phyloP scores from a whole-genome alignment of 2,113 vertebrate species.

The Poecile atricapillus region DNA sequence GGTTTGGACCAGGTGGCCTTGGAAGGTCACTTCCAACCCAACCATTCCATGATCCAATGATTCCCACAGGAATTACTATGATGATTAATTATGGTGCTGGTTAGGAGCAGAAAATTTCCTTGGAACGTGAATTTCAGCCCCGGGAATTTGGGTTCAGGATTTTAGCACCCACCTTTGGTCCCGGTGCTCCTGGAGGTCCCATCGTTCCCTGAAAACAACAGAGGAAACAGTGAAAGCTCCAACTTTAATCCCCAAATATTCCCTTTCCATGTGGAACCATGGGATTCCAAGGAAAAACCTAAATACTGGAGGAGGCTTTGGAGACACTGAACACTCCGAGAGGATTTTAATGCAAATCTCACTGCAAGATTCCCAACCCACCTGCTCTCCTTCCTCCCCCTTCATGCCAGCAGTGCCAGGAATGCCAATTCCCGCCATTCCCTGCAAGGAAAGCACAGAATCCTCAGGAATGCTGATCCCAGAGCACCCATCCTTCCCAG shows the following conservation, averaged over 20 bases:
- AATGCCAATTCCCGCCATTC: constrained; percentile 75
- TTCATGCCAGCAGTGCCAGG: constrained; percentile 73
- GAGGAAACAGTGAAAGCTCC: neutral
- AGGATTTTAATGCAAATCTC: neutral
- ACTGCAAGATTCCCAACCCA: neutral
- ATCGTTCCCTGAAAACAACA: constrained; percentile 70
- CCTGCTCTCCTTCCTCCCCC: constrained; percentile 79
- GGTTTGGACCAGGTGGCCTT: neutral
- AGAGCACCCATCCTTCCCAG: neutral
- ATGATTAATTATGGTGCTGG: neutral
- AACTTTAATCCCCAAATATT: neutral
- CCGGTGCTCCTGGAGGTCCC: constrained; percentile 74
- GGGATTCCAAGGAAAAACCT: neutral
- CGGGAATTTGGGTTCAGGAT: neutral
- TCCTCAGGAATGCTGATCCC: neutral
- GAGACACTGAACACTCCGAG: neutral
- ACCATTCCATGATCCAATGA: neutral
- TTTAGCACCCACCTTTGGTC: constrained; percentile 75
- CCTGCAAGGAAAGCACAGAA: constrained; percentile 62
- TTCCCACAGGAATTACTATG: neutral
- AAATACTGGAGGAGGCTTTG: neutral
- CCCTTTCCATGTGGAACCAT: neutral
- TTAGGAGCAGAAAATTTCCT: neutral
- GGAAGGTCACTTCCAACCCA: neutral
- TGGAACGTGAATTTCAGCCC: neutral